phyloP scores from a whole-genome alignment of 1,140 invertebrate species.

The Lucilia cuprina region DNA sequence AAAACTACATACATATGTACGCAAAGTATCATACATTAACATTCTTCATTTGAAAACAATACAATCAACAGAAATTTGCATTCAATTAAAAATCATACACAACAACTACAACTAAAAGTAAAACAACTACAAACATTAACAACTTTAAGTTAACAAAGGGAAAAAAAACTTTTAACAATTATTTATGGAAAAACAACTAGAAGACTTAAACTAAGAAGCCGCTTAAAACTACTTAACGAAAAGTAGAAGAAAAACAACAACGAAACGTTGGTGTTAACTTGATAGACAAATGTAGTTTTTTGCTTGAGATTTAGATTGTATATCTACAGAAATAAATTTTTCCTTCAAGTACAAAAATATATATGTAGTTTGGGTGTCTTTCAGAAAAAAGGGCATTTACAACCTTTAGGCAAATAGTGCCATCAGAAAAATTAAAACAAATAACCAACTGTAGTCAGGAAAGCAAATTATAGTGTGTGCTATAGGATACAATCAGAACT shows the following conservation, averaged over 20 bases:
- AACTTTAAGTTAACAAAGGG: background rate
- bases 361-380: background rate
- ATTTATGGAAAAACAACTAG: background rate
- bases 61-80: slow-evolving; percentile 8
- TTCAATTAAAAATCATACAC: background rate
- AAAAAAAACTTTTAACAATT: background rate
- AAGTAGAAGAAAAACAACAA: background rate
- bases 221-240: background rate
- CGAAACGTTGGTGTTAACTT: background rate
- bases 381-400: background rate
- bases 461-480: too few relatives aligned
- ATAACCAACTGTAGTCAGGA: too few relatives aligned
- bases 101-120: background rate
- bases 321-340: background rate
- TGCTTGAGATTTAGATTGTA: background rate
- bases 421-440: too few relatives aligned
- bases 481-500: too few relatives aligned
- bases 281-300: slow-evolving; percentile 4
- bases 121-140: background rate
- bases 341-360: background rate
- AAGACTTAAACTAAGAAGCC: background rate
- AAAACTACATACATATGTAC: background rate
- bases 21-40: background rate
- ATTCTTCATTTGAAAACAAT: background rate
- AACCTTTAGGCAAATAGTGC: background rate